phyloP scores from a whole-genome alignment of 2,113 vertebrate species.

The Channa maculata region DNA sequence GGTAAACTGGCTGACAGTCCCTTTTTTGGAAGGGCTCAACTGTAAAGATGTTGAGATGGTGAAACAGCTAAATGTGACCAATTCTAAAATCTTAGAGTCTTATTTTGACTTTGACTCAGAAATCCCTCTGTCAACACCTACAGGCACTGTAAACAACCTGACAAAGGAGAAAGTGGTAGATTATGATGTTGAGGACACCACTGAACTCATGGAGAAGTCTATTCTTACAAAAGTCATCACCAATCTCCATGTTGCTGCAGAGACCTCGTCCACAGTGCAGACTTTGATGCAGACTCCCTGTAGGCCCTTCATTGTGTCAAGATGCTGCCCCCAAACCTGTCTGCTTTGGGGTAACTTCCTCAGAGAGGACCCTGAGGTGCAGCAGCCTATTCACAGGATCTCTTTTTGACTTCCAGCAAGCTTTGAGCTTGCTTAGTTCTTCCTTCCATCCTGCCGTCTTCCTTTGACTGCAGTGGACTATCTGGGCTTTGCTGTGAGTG shows the following conservation, averaged over 20 bases:
- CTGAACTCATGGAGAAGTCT: not conserved
- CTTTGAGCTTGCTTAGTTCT: constrained; percentile 40
- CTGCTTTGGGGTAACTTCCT: not conserved
- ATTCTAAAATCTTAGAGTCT: not conserved
- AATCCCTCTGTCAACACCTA: not conserved
- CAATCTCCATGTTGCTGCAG: not conserved
- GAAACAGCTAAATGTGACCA: not conserved
- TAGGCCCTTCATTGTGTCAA: not conserved
- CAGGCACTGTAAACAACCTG: not conserved
- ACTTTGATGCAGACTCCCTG: not conserved
- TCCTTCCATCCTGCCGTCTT: not conserved
- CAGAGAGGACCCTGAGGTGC: not conserved
- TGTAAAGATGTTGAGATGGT: not conserved
- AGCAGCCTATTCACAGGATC: constrained; percentile 7
- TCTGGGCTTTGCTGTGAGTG: constrained; percentile 43
- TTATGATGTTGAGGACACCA: not conserved
- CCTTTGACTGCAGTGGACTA: not conserved
- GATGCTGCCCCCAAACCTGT: not conserved
- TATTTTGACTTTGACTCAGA: constrained; percentile 4
- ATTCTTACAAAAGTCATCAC: not conserved
- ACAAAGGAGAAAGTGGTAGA: not conserved
- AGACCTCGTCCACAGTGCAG: not conserved
- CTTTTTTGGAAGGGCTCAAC: too few relatives aligned
- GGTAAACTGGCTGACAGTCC: too few relatives aligned
- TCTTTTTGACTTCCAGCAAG: constrained; percentile 39